A percentile compares a stretch with the other conserved stretches of the same genome.
These are phyloP conservation scores for Neuroscelio doddi DNA, from an alignment of 2,888 invertebrate species.

Conservation along the genomic window DNA sequence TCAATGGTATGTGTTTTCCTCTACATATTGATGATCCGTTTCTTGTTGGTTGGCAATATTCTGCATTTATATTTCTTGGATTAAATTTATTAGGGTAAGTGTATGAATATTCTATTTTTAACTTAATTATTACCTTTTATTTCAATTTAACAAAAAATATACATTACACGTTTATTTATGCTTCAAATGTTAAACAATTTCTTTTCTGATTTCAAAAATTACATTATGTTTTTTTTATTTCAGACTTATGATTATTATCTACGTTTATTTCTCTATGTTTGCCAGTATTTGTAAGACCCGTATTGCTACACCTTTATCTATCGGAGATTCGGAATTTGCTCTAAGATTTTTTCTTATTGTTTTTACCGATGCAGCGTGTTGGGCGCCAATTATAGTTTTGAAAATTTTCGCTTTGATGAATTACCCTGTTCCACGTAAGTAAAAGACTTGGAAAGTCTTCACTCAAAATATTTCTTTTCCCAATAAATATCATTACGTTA, in stretches of 20 bases:
- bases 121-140: no score
- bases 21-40: constrained; percentile 81
- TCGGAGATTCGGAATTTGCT: constrained; percentile 79
- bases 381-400: constrained; percentile 80
- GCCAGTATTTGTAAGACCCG: constrained; percentile 78
- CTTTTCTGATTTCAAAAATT: background rate
- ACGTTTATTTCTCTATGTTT: constrained; percentile 78
- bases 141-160: no score
- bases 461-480: background rate
- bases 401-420: constrained; percentile 76
- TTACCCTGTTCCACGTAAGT: constrained; percentile 72
- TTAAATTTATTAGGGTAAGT: constrained; percentile 77
- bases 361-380: constrained; percentile 80
- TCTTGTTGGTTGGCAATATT: constrained; percentile 81
- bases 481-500: no score
- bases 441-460: constrained; percentile 3
- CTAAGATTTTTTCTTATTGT: constrained; percentile 81
- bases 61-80: constrained; percentile 80
- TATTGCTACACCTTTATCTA: constrained; percentile 75
- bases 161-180: background rate
- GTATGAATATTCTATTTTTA: background rate
- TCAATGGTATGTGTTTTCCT: constrained; percentile 81
- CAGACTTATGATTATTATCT: constrained; percentile 75
- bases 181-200: background rate
- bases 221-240: constrained; percentile 35